Conservation (phyloP, 2,113 vertebrate genomes). For the Gyps fulvus region DNA sequence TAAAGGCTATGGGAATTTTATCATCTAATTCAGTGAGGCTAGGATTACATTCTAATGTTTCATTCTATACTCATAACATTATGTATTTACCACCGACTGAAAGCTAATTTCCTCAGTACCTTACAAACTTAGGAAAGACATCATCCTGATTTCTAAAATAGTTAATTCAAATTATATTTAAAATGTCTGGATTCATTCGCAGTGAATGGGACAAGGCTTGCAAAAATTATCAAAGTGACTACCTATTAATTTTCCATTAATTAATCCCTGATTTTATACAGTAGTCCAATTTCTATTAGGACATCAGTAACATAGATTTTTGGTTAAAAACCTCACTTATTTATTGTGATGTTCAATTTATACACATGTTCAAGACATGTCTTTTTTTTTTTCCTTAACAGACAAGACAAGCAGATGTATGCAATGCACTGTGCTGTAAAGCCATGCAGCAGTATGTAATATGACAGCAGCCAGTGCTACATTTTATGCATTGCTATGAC, state of each 20-base stretch:
- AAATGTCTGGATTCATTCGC: background rate
- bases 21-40: background rate
- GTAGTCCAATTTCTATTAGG: conserved; percentile 36
- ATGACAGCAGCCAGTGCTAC: conserved; percentile 95
- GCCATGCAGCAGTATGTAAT: conserved; percentile 93
- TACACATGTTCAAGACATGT: conserved; percentile 43
- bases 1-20: background rate
- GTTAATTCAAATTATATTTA: background rate
- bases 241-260: conserved; percentile 7
- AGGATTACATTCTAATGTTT: background rate
- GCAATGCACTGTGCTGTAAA: conserved; percentile 91
- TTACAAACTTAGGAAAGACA: background rate
- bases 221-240: conserved; percentile 3
- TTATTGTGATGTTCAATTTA: conserved; percentile 41
- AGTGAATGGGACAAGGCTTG: conserved; percentile 22
- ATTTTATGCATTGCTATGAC: conserved; percentile 97
- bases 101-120: background rate
- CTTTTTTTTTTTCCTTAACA: conserved; percentile 61
- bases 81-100: background rate
- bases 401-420: conserved; percentile 84
- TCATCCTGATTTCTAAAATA: background rate
- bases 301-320: conserved; percentile 56
- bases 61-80: background rate
- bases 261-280: background rate
- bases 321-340: conserved; percentile 5